These are phyloP conservation scores for Drosophila mauritiana DNA, from an alignment of 1,140 invertebrate genomes.

Conservation along the genomic window DNA sequence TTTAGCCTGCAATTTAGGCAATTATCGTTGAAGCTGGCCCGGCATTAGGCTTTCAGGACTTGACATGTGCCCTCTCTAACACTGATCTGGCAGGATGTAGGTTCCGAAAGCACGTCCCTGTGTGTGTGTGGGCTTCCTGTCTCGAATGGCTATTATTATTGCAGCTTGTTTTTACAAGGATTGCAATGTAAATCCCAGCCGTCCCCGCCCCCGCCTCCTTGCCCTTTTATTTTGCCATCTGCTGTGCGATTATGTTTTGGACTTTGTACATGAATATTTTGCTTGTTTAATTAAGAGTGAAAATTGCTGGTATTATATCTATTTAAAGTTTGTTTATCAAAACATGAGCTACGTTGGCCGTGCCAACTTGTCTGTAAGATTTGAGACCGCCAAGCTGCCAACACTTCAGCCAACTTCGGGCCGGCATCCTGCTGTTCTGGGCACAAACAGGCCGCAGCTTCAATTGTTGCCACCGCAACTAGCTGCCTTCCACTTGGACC, in stretches of 20 bases:
- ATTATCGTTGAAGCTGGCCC: conserved; percentile 63
- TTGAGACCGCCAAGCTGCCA: conserved; percentile 24
- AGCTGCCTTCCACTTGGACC: conserved; percentile 5
- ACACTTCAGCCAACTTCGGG: conserved; percentile 10
- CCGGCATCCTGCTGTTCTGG: conserved; percentile 9
- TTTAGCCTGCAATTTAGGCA: conserved; percentile 67
- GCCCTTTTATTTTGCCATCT: conserved; percentile 26
- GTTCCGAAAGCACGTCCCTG: conserved; percentile 31
- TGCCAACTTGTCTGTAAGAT: conserved; percentile 14
- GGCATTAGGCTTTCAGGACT: conserved; percentile 54
- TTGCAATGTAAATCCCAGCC: conserved; percentile 33
- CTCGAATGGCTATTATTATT: conserved; percentile 50
- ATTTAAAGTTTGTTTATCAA: conserved; percentile 40
- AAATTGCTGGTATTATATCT: conserved; percentile 42
- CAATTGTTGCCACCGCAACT: conserved; percentile 30
- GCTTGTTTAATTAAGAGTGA: conserved; percentile 39
- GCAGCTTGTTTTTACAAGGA: conserved; percentile 51
- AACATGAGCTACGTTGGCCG: conserved; percentile 11
- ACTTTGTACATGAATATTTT: conserved; percentile 29
- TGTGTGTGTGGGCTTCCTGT: conserved; percentile 19
- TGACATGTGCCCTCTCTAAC: conserved; percentile 54
- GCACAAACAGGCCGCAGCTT: conserved; percentile 37
- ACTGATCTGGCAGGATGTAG: conserved; percentile 26
- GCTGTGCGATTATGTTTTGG: conserved; percentile 13
- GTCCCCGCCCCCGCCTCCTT: not conserved